Percentiles rank a stretch among this genome's conserved stretches.
phyloP scores from a whole-genome alignment of 2,113 vertebrate genomes.

The Uropsilus gracilis region DNA sequence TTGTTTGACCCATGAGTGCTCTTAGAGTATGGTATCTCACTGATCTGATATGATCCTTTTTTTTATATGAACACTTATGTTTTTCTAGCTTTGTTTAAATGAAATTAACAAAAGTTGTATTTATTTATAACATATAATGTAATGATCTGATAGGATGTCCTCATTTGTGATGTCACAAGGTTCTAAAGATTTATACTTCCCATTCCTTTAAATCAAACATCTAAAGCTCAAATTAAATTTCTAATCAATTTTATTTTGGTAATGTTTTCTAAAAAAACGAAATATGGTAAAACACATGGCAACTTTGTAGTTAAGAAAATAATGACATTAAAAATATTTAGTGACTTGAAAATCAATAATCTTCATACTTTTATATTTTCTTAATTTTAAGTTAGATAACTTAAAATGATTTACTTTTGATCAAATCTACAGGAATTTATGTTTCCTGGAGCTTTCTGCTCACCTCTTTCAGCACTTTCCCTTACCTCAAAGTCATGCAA shows the following conservation, averaged over 20 bases:
- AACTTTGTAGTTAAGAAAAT: not conserved
- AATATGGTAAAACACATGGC: not conserved
- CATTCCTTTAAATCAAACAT: not conserved
- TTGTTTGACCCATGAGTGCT: not conserved
- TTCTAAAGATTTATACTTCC: not conserved
- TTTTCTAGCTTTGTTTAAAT: not conserved
- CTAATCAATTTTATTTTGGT: not conserved
- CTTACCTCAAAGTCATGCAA: not conserved
- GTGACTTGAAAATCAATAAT: not conserved
- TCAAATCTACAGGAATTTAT: not conserved
- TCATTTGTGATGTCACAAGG: not conserved
- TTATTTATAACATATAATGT: not conserved
- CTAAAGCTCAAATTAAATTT: not conserved
- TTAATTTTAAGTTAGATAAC: not conserved
- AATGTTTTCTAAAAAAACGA: not conserved
- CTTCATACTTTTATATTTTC: not conserved
- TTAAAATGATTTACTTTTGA: not conserved
- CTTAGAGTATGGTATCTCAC: not conserved
- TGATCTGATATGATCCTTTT: not conserved
- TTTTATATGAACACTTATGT: not conserved
- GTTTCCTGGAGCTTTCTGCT: not conserved
- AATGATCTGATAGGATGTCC: not conserved
- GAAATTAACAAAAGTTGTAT: not conserved
- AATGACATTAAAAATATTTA: not conserved
- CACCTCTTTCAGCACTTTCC: not conserved